These are phyloP conservation scores for Poliocrania exsul DNA, from an alignment of 2,797 vertebrate species.

Conservation along the genomic window DNA sequence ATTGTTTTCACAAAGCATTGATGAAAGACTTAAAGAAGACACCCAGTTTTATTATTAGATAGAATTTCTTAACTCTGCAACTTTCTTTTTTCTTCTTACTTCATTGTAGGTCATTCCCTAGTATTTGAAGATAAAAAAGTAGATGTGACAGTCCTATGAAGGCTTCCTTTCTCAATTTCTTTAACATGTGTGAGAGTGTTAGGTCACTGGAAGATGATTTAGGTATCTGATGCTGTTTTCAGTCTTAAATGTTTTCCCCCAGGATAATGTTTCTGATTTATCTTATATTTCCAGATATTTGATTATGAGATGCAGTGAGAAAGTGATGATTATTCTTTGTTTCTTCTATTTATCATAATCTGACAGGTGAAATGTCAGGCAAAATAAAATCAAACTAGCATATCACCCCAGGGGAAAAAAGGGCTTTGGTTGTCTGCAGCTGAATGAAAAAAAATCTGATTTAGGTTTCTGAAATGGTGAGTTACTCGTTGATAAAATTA, in stretches of 20 bases:
- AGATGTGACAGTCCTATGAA: background rate
- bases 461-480: background rate
- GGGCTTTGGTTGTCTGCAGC: constrained; percentile 5
- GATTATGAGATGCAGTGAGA: constrained; percentile 55
- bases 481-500: constrained; percentile 25
- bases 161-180: background rate
- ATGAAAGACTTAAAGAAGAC: background rate
- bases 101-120: background rate
- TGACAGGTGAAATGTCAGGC: constrained; percentile 69
- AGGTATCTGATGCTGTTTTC: background rate
- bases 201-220: background rate
- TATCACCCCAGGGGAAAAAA: constrained; percentile 34
- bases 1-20: background rate
- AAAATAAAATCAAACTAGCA: constrained; percentile 65
- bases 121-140: background rate
- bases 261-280: constrained; percentile 45
- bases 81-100: background rate
- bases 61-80: background rate
- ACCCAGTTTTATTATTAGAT: background rate
- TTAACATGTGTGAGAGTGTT: background rate
- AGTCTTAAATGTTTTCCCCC: constrained; percentile 7
- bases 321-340: constrained; percentile 59
- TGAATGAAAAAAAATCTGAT: background rate
- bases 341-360: constrained; percentile 67
- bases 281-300: constrained; percentile 57